Percentiles rank a stretch among this genome's conserved stretches.
Conservation (phyloP, 2,113 vertebrate genomes). For the Catharus fuscescens region DNA sequence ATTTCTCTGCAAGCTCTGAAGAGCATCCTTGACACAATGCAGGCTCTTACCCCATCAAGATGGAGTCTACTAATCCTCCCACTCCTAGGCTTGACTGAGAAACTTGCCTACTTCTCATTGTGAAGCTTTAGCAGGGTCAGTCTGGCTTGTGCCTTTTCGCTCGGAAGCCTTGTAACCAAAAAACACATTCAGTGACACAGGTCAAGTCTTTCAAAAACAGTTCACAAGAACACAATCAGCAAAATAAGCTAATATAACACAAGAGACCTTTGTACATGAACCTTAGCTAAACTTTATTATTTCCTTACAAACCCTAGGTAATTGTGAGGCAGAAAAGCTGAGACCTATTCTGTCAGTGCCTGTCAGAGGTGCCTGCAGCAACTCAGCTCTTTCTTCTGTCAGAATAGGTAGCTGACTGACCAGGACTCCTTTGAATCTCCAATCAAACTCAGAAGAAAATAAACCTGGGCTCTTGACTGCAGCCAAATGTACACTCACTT, state of each 20-base stretch:
- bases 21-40: background rate
- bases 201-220: background rate
- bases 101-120: background rate
- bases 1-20: background rate
- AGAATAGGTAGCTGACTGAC: background rate
- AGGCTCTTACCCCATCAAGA: background rate
- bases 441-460: background rate
- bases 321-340: background rate
- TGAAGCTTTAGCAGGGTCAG: background rate
- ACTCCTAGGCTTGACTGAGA: background rate
- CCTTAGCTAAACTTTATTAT: background rate
- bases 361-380: background rate
- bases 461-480: background rate
- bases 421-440: background rate
- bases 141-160: background rate
- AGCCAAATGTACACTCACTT: fast-evolving
- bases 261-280: background rate
- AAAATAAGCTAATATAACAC: background rate
- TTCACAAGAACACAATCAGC: background rate
- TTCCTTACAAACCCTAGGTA: background rate
- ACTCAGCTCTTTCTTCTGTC: background rate
- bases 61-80: background rate
- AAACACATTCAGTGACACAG: background rate
- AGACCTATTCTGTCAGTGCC: background rate
- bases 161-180: background rate